Evolutionary conservation across 2,888 invertebrate genomes (phyloP), one percentile per base, ranked within the genome.

Genomic region (Mesorhabditis belari): DNA sequence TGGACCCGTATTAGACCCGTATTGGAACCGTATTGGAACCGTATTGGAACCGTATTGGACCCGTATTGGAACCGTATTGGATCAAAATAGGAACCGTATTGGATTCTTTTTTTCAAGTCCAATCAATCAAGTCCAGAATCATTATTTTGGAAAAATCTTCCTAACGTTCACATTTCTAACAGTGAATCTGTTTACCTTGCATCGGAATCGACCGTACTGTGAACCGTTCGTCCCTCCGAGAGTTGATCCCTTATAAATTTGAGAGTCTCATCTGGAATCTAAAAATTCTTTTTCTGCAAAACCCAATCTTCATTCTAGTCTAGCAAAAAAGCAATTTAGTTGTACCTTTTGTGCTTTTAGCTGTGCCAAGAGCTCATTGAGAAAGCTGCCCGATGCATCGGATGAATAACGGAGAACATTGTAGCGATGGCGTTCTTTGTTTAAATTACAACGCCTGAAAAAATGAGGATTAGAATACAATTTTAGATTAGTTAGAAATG

Each of bases 171-270:
- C n/a, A n/a, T n/a, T n/a, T n/a, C n/a, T n/a, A n/a, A n/a, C n/a
- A n/a, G n/a, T n/a, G n/a, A n/a, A n/a, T n/a, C n/a, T n/a, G n/a
- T n/a, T 50, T 29, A 21, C 5, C 73, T 49, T 3, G 75, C 74
- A 17, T 67, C 68, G 0, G 75, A 70, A 21, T 67, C 69, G 4
- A 65, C 70, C 12, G 76, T 77, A 3, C 67, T 65, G 28, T 77
- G 77, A 23, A 71, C 66, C 5, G 75, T 75, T 49, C 66, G 66
- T 26, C 71, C 67, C n/a, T 66, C 58, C 26, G 51, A 57, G 44
- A 74, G 54, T 44, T 74, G 72, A 28, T 65, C 27, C 19, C 51
- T 60, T 21, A 76, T 71, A 53, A 65, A 77, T 4, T 65, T 61
- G 5, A 71, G 57, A 5, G 69, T 67, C 2, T 44, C 49, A 9